phyloP scores from a whole-genome alignment of 92 coral and sea anemone species.

The Parazoanthus atlanticus region DNA sequence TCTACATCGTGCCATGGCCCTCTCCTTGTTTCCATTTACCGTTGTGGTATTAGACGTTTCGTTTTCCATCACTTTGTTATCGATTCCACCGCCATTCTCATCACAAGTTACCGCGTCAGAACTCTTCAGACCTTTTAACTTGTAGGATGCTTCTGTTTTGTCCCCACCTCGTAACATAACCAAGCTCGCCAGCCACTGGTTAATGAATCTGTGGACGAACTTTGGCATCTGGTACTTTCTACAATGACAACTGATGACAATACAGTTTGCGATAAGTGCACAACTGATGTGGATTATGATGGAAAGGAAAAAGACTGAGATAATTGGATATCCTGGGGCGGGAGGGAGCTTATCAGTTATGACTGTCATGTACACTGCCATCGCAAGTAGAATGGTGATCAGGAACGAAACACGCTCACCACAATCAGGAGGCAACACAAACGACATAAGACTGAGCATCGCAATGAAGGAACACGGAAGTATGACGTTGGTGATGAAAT shows the following conservation, averaged over 20 bases:
- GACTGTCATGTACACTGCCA: constrained; percentile 27
- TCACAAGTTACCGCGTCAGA: background rate
- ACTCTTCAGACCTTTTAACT: background rate
- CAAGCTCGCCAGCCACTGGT: background rate
- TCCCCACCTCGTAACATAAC: background rate
- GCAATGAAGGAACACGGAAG: too few relatives aligned
- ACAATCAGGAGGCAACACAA: too few relatives aligned
- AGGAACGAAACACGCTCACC: background rate
- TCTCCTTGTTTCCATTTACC: background rate
- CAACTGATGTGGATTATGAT: constrained; percentile 3
- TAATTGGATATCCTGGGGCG: constrained; percentile 18
- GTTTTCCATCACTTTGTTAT: background rate
- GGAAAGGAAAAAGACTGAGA: constrained; percentile 21
- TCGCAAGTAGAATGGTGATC: constrained; percentile 15
- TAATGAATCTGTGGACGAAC: background rate
- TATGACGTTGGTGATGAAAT: too few relatives aligned
- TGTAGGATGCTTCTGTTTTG: background rate
- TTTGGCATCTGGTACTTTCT: constrained; percentile 14
- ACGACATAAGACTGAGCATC: too few relatives aligned
- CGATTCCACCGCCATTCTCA: background rate
- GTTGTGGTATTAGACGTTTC: background rate
- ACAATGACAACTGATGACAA: background rate
- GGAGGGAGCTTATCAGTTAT: constrained; percentile 11
- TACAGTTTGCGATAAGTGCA: background rate
- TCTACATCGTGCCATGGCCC: background rate